Evolutionary conservation across 2,888 invertebrate genomes (phyloP), one percentile per base, ranked within the genome.

Genomic region (Maniola hyperantus): DNA sequence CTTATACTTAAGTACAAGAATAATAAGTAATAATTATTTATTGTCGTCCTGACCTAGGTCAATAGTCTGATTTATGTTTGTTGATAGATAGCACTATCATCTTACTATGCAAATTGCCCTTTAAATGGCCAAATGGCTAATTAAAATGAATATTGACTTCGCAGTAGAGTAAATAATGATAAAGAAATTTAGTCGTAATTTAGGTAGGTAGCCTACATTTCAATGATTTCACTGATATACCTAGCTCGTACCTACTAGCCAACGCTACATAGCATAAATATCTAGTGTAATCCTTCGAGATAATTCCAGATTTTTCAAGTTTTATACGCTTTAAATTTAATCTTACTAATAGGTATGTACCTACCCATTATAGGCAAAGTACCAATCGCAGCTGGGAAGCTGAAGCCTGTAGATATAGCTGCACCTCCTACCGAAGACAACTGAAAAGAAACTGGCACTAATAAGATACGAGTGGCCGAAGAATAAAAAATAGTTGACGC

Each of bases 81-180:
- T 82, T 70, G 77, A 77, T 77, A 79, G 89, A 90, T 89, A 88
- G 74, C 70, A 73, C 75, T 89, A 91, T 91, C 89, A 63, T n/a
- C n/a, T n/a, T 72, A 69, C 80, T 82, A 89, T 84, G 89, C 88
- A 90, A 91, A 90, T 90, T 89, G 84, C 81, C 82, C 79, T 81
- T 79, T 80, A 81, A 81, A 80, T 82, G 78, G 79, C 80, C 83
- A 85, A 87, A 87, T 89, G 82, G 89, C 85, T 88, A 88, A 87
- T 85, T 84, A 75, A 74, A 78, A 70, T 74, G 68, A 74, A 76
- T 75, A 72, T 77, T 76, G 74, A 71, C 69, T 46, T 57, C 50
- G 20, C 36, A 42, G 6, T 66, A 26, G 15, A 69, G 39, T 59
- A 66, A 69, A 69, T 42, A 67, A 39, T 8, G 68, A 70, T 70